Evolutionary conservation across 2,113 vertebrate genomes (phyloP), one percentile per base, ranked within the genome.

Genomic region (Daphoenositta chrysoptera): DNA sequence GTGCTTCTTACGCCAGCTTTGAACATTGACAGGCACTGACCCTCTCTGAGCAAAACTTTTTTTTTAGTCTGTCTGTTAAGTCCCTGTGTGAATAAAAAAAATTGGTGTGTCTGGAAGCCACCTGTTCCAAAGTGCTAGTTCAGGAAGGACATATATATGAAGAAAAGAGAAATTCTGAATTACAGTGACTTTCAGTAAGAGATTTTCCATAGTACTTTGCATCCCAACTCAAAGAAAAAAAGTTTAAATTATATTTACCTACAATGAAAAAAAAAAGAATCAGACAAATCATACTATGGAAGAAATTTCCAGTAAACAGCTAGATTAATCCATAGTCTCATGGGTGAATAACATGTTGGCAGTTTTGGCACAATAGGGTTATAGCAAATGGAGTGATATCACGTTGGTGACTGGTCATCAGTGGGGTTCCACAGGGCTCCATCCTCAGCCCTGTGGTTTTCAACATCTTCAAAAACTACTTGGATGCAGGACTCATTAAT

Each of bases 371-470:
- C 48, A 48, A 22, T 6, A 31, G 13, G 9, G 8, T 71, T 54
- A 23, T 18, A 18, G 13, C 4, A 64, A 37, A 80, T 9, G 4
- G 15, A 80, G 8, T 42, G 26, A 42, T 14, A 31, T 35, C 26
- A 22, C 0, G 0, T 8, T 63, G 24, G 20, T 24, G 40, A n/a
- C 16, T 1, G 1, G 15, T 40, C 20, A 13, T 16, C 30, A 53
- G 6, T 30, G 40, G 11, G 3, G 20, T 15, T 40, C 51, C 56
- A 26, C 11, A 48, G 21, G 26, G 10, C 26, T 56, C 14, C 26
- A 27, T 69, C 31, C 37, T 42, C 27, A 40, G 31, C 18, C 26
- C 21, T 31, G 15, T 31, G 10, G 6, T 64, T 26, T 50, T 88
- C 17, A 42, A 37, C 14, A 44, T 50, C 26, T 37, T 57, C 21